Conservation (phyloP, 1,140 invertebrate genomes). For the Zaprionus vittiger region DNA sequence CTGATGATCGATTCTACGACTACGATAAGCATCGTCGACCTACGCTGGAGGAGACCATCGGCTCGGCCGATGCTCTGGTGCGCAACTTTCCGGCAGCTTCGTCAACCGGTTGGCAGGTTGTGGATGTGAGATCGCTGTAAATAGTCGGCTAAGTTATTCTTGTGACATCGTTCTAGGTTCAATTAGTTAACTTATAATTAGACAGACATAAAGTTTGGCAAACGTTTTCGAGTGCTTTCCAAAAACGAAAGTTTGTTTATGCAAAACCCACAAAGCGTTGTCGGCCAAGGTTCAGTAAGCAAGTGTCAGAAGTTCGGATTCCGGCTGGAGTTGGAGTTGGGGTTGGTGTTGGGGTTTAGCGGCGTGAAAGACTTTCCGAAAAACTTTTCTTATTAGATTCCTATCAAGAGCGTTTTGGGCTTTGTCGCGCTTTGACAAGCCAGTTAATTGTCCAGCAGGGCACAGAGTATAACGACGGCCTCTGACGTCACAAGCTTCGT, state of each 20-base stretch:
- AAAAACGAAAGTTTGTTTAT: constrained; percentile 60
- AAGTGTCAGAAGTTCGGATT: constrained; percentile 26
- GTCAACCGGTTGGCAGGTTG: constrained; percentile 74
- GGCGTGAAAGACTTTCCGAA: constrained; percentile 44
- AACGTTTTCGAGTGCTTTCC: constrained; percentile 45
- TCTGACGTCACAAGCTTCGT: constrained; percentile 36
- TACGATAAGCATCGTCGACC: constrained; percentile 67
- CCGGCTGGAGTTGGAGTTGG: constrained; percentile 1
- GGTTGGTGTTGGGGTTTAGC: background rate
- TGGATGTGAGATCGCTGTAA: constrained; percentile 69
- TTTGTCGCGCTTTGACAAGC: constrained; percentile 76
- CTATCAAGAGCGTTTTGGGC: constrained; percentile 54
- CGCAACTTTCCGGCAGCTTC: constrained; percentile 52
- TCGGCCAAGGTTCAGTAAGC: constrained; percentile 62
- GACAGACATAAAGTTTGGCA: constrained; percentile 23
- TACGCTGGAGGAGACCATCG: constrained; percentile 44
- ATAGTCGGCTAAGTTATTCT: constrained; percentile 1
- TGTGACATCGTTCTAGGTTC: constrained; percentile 16
- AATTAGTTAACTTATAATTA: constrained; percentile 42
- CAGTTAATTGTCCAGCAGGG: constrained; percentile 57
- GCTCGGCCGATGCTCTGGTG: constrained; percentile 43
- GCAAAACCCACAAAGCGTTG: constrained; percentile 46
- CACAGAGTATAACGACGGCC: background rate
- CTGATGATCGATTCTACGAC: constrained; percentile 79
- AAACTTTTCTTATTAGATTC: constrained; percentile 73